These are phyloP conservation scores for Ameiurus melas DNA, from an alignment of 2,113 vertebrate genomes.

Conservation along the genomic window DNA sequence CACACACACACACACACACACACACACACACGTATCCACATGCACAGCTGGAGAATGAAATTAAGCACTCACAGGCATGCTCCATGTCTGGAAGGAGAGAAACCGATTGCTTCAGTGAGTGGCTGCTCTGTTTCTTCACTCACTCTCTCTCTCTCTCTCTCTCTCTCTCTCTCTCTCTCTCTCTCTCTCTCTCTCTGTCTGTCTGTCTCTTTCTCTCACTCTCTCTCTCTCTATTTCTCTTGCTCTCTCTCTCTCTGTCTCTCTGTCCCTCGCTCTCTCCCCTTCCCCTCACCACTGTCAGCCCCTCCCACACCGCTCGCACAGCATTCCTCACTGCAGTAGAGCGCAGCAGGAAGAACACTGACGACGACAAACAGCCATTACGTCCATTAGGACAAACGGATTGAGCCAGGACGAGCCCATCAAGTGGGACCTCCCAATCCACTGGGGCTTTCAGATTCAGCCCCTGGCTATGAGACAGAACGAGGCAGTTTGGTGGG, in stretches of 20 bases:
- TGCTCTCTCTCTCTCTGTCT: constrained; percentile 51
- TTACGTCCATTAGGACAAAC: constrained; percentile 57
- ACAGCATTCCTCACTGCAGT: constrained; percentile 45
- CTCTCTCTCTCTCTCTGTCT: neutral
- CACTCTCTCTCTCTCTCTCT: constrained; percentile 45
- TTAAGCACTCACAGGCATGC: constrained; percentile 72
- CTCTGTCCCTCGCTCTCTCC: constrained; percentile 21
- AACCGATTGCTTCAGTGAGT: constrained; percentile 63
- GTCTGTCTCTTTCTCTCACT: constrained; percentile 37
- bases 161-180: constrained; percentile 23
- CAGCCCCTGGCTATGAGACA: constrained; percentile 23
- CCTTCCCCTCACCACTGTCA: constrained; percentile 42
- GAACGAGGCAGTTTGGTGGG: neutral
- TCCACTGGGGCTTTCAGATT: constrained; percentile 52
- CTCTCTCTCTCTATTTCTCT: constrained; percentile 3
- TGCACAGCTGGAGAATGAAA: constrained; percentile 38
- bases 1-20: neutral
- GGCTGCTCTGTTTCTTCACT: constrained; percentile 66
- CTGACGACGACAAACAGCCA: constrained; percentile 55
- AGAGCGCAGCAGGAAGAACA: constrained; percentile 51
- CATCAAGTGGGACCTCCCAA: constrained; percentile 47
- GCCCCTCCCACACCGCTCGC: constrained; percentile 48
- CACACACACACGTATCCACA: constrained; percentile 25
- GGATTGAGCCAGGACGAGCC: constrained; percentile 45
- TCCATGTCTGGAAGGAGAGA: constrained; percentile 75